phyloP scores from a whole-genome alignment of 2,797 vertebrate species.

The Aerospiza tachiro region DNA sequence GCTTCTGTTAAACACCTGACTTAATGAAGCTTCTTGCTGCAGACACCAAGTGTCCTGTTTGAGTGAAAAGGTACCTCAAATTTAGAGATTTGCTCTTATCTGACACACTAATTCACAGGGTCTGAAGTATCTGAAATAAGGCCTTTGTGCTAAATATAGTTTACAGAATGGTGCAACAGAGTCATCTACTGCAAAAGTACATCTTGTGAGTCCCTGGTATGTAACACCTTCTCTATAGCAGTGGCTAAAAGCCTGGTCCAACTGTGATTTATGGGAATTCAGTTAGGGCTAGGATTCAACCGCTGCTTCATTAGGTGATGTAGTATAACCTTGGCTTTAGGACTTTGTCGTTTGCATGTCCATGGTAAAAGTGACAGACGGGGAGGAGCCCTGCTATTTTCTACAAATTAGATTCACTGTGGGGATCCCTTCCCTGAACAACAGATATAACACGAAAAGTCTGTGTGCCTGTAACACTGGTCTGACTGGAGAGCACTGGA shows the following conservation, averaged over 20 bases:
- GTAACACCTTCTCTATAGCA: neutral
- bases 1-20: neutral
- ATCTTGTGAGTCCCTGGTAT: neutral
- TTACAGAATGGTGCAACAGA: neutral
- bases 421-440: neutral
- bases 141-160: neutral
- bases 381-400: neutral
- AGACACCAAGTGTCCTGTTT: neutral
- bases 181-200: neutral
- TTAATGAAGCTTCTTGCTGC: neutral
- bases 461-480: neutral
- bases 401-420: neutral
- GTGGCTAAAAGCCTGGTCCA: neutral
- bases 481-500: neutral
- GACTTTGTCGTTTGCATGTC: neutral
- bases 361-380: neutral
- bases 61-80: neutral
- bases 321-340: neutral
- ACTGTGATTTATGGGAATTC: neutral
- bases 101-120: neutral
- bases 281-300: neutral
- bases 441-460: accelerated
- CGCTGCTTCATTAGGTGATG: neutral
- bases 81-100: neutral
- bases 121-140: neutral